A percentile compares a stretch with the other conserved stretches of the same genome.
Conservation (phyloP, 2,888 invertebrate genomes). For the Brenthis ino region DNA sequence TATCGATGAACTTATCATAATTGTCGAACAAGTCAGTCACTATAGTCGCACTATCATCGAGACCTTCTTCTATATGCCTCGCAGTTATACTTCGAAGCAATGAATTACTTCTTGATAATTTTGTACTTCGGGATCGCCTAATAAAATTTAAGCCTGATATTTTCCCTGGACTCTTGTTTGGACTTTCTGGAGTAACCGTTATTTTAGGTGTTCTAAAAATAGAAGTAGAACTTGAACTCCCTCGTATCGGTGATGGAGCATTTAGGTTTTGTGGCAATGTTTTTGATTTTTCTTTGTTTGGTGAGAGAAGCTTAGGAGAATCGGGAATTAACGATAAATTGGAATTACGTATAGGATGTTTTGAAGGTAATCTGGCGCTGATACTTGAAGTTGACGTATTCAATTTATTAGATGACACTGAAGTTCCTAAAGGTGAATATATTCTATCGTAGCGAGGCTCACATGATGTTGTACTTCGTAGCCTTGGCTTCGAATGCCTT, state of each 20-base stretch:
- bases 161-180: conserved; percentile 80
- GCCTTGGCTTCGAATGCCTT: conserved; percentile 64
- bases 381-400: conserved; percentile 68
- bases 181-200: conserved; percentile 75
- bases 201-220: conserved; percentile 73
- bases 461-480: conserved; percentile 72
- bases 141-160: conserved; percentile 84
- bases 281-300: conserved; percentile 81
- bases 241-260: conserved; percentile 72
- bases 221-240: conserved; percentile 73
- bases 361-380: conserved; percentile 57
- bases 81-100: conserved; percentile 82
- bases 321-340: conserved; percentile 76
- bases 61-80: conserved; percentile 73
- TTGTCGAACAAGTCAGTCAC: conserved; percentile 70
- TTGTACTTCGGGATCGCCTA: conserved; percentile 87
- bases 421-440: conserved; percentile 68
- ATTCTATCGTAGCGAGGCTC: conserved; percentile 76
- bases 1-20: conserved; percentile 68
- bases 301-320: conserved; percentile 71
- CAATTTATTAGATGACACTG: conserved; percentile 68
- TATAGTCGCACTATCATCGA: conserved; percentile 63
- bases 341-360: conserved; percentile 68
- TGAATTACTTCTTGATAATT: conserved; percentile 86
- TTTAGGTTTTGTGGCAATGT: conserved; percentile 83